These are phyloP conservation scores for Gadopsis bispinosus DNA, from an alignment of 2,797 vertebrate genomes.

Conservation along the genomic window DNA sequence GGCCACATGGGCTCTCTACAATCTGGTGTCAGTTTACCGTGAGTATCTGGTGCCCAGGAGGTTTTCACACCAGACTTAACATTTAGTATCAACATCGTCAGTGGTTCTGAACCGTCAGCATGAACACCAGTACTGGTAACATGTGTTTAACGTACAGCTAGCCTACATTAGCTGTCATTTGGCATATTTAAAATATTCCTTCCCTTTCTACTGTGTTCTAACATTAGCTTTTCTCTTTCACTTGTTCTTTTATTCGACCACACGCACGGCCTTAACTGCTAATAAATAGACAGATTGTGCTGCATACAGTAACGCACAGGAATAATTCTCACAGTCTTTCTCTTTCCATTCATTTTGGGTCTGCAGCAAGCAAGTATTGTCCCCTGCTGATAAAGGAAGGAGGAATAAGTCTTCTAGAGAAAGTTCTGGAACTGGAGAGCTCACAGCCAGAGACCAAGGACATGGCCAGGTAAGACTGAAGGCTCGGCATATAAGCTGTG, in stretches of 20 bases:
- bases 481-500: not conserved
- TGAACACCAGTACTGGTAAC: not conserved
- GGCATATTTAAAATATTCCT: not conserved
- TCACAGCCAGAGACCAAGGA: conserved; percentile 94
- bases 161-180: not conserved
- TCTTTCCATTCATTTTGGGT: conserved; percentile 11
- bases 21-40: conserved; percentile 98
- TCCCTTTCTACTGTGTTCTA: not conserved
- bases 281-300: not conserved
- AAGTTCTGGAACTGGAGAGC: conserved; percentile 90
- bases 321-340: not conserved
- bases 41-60: conserved; percentile 79
- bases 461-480: conserved; percentile 90
- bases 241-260: not conserved
- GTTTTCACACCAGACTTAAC: not conserved
- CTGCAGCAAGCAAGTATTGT: conserved; percentile 94
- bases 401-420: conserved; percentile 90
- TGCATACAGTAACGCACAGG: not conserved
- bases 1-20: conserved; percentile 98
- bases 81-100: not conserved
- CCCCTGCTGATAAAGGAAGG: conserved; percentile 97
- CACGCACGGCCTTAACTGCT: not conserved
- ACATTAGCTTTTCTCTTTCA: not conserved
- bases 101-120: not conserved
- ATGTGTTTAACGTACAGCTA: not conserved